phyloP scores from a whole-genome alignment of 2,888 invertebrate species.

The Plagodis pulveraria region DNA sequence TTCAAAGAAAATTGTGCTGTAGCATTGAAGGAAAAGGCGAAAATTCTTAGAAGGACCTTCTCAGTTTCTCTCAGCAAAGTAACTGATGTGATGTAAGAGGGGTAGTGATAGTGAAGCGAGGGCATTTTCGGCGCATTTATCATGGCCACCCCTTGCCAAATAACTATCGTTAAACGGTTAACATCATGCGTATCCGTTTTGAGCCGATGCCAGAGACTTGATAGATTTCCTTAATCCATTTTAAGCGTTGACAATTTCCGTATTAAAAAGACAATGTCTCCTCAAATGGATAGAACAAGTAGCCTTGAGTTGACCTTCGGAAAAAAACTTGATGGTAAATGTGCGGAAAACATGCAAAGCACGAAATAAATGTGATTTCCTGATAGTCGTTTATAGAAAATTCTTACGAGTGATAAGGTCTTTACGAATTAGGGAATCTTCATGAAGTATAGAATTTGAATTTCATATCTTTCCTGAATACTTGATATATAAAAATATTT shows the following conservation, averaged over 20 bases:
- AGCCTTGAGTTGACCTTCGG: slow-evolving; percentile 10
- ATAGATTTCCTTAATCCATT: slow-evolving; percentile 55
- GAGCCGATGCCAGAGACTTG: slow-evolving; percentile 55
- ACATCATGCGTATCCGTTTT: slow-evolving; percentile 61
- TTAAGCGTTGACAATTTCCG: slow-evolving; percentile 38
- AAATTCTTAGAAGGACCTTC: slow-evolving; percentile 4
- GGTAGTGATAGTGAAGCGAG: slow-evolving; percentile 3
- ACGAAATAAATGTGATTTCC: not conserved
- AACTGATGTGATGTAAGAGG: not conserved
- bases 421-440: no score
- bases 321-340: not conserved
- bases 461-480: no score
- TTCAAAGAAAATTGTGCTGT: slow-evolving; percentile 3
- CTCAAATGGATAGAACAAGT: slow-evolving; percentile 3
- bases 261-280: slow-evolving; percentile 32
- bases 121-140: slow-evolving; percentile 61
- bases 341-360: not conserved
- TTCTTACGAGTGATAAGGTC: no score
- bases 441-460: no score
- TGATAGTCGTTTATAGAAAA: no score
- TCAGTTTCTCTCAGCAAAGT: slow-evolving; percentile 6
- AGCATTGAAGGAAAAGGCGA: not conserved
- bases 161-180: slow-evolving; percentile 67
- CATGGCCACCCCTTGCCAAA: slow-evolving; percentile 51
- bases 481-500: no score